A percentile compares a stretch with the other conserved stretches of the same genome.
Conservation (phyloP, 2,888 invertebrate genomes). For the Trilocha varians region DNA sequence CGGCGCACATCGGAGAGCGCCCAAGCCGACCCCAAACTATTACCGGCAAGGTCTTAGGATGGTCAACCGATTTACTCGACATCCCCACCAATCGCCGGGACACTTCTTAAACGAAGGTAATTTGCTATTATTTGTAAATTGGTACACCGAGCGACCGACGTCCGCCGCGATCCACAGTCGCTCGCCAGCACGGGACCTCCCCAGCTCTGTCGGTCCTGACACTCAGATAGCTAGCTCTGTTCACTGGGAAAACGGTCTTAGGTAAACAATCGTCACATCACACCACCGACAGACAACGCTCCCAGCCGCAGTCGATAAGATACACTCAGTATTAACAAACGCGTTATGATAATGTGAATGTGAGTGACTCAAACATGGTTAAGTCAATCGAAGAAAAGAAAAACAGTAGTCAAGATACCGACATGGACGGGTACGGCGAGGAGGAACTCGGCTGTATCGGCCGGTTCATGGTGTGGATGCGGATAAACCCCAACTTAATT, state of each 20-base stretch:
- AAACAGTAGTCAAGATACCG: slow-evolving; percentile 57
- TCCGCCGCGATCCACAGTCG: slow-evolving; percentile 61
- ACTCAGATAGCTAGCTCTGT: slow-evolving; percentile 17
- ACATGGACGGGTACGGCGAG: slow-evolving; percentile 61
- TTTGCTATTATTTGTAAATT: slow-evolving; percentile 73
- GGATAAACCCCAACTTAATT: slow-evolving; percentile 83
- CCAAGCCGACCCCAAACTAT: slow-evolving; percentile 50
- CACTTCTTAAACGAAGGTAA: slow-evolving; percentile 73
- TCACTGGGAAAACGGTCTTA: slow-evolving; percentile 32
- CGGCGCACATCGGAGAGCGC: slow-evolving; percentile 35
- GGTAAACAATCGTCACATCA: slow-evolving; percentile 49
- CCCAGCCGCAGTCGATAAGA: slow-evolving; percentile 65
- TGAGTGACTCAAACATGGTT: slow-evolving; percentile 36
- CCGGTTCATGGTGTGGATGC: slow-evolving; percentile 59
- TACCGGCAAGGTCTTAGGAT: slow-evolving; percentile 67
- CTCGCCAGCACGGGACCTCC: slow-evolving; percentile 55
- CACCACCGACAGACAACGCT: slow-evolving; percentile 31
- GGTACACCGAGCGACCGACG: slow-evolving; percentile 58
- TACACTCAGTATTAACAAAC: slow-evolving; percentile 47
- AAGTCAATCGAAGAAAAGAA: slow-evolving; percentile 56
- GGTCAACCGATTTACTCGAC: slow-evolving; percentile 65
- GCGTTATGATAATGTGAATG: slow-evolving; percentile 44
- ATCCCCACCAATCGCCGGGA: slow-evolving; percentile 69
- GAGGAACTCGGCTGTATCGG: slow-evolving; percentile 50
- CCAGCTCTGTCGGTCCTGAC: slow-evolving; percentile 41